A percentile compares a stretch with the other conserved stretches of the same genome.
Evolutionary conservation across 1,140 invertebrate species (phyloP).

Genomic region (Trichoplusia ni): DNA sequence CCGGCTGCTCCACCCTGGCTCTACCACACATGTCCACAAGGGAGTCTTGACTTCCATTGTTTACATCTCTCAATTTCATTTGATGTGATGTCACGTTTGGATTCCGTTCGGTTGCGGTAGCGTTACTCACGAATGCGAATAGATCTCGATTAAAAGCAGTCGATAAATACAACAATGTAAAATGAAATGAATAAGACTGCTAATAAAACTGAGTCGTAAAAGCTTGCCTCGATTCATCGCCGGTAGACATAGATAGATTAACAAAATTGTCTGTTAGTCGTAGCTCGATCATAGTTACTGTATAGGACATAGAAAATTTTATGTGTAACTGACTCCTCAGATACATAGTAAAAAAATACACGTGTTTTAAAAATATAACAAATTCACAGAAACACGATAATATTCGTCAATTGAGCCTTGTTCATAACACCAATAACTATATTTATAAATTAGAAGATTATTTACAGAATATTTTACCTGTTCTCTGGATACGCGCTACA

Average conservation of each 20-base stretch:
- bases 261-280: background rate
- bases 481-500: no score
- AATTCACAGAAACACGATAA: no score
- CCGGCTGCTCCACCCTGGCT: background rate
- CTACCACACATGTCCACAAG: background rate
- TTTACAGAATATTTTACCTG: no score
- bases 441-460: no score
- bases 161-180: background rate
- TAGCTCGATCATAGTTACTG: background rate
- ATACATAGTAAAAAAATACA: no score
- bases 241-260: background rate
- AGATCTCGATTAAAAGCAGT: background rate
- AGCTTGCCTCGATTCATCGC: slow-evolving; percentile 1
- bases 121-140: background rate
- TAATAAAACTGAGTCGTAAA: no score
- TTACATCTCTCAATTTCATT: no score
- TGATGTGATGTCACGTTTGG: background rate
- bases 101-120: background rate
- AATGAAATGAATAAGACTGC: no score
- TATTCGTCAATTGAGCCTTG: no score
- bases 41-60: background rate
- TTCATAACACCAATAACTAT: no score
- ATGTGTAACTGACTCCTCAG: no score
- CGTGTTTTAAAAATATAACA: no score
- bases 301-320: background rate